Base-by-base conservation (phyloP, 2,113 vertebrate species). In the Syrrhaptes paradoxus region DNA sequence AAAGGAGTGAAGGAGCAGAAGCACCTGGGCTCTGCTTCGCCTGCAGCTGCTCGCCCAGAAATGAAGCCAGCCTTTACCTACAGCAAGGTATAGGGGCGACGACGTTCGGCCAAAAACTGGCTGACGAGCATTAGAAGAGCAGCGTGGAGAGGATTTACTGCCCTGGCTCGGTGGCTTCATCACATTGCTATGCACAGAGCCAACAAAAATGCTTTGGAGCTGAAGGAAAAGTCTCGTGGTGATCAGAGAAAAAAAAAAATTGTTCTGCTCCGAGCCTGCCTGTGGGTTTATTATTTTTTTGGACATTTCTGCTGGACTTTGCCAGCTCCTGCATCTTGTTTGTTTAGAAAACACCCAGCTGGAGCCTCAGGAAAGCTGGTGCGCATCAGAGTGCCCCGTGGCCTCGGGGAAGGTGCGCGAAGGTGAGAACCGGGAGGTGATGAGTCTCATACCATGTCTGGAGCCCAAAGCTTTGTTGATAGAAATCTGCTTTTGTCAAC, bases 401-500 rank as follows among this genome's bases (percentile, higher is more conserved):
- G 91, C 57, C 73, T 11, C 7, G 34, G 88, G 76, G 82, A 70
- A 90, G 34, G 77, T 18, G 58, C 55, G 8, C 2, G 22, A 36
- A 73, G 68, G 36, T 10, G 41, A 46, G 51, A 84, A 83, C 73
- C 81, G 75, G 84, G 38, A 90, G 77, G 46, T 86, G 41, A 41
- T 54, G 80, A 87, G 87, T 80, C 90, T 85, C 80, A 63, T 80
- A 52, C 85, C 85, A 90, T 8, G 0, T 48, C 78, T 76, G 45
- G 15, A 11, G 29, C 80, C 85, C 86, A 95, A 51, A 83, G 93
- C 93, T 93, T 96, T 95, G 93, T 67, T 97, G 96, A 96, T 96
- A 97, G 86, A 81, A 92, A 97, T 96, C 96, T 96, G 95, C 95
- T 89, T 62, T 81, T 89, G 89, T 95, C 94, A 83, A 90, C 70